Conservation (phyloP, 2,113 vertebrate species). For the Elephas maximus region DNA sequence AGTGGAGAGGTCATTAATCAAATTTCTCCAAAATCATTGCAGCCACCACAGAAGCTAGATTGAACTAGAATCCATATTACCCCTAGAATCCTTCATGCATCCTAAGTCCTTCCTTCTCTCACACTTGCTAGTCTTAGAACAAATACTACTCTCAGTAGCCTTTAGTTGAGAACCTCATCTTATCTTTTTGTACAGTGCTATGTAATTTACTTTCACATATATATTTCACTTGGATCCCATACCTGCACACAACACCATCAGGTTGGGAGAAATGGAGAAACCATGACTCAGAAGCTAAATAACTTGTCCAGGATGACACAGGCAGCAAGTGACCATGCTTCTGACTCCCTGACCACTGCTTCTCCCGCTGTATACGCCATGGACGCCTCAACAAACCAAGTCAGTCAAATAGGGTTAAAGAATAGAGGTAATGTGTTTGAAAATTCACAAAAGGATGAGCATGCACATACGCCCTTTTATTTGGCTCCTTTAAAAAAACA, state of each 20-base stretch:
- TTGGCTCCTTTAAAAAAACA: not conserved
- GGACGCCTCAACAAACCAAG: not conserved
- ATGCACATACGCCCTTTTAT: not conserved
- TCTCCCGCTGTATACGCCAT: too few species aligned
- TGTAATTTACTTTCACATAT: not conserved
- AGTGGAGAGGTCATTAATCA: slow-evolving; percentile 53
- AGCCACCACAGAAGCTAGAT: not conserved
- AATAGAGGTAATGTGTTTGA: not conserved
- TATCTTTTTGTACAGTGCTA: not conserved
- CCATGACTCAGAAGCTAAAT: not conserved
- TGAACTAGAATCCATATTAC: slow-evolving; percentile 29
- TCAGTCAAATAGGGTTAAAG: not conserved
- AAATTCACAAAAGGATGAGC: not conserved
- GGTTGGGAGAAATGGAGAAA: slow-evolving; percentile 21
- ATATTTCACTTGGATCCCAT: not conserved
- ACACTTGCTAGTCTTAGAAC: not conserved
- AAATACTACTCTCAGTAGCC: not conserved
- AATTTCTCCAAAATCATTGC: slow-evolving; percentile 27
- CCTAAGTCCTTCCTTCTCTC: not conserved
- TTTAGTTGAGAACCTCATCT: not conserved
- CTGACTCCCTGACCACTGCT: not conserved
- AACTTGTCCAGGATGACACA: not conserved
- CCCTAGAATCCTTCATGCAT: not conserved
- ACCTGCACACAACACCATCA: not conserved
- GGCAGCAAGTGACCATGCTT: not conserved